Percentiles rank a stretch among this genome's conserved stretches.
phyloP scores from a whole-genome alignment of 2,113 vertebrate genomes.

The Corvus cornix region DNA sequence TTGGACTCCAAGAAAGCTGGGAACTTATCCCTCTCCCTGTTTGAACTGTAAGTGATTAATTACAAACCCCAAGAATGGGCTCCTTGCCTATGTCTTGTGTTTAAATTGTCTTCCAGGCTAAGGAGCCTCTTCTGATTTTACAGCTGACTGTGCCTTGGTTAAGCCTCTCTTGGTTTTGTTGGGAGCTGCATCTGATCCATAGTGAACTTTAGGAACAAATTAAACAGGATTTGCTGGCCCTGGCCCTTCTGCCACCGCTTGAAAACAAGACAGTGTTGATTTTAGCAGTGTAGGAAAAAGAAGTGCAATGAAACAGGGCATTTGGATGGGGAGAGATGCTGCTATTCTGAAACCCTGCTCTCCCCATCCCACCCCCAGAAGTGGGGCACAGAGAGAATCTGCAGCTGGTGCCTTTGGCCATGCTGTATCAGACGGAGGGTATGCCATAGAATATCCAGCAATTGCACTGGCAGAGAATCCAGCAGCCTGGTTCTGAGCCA shows the following conservation, averaged over 20 bases:
- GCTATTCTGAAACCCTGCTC: background rate
- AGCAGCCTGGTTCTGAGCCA: background rate
- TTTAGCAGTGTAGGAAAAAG: background rate
- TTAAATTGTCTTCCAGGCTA: slow-evolving; percentile 49
- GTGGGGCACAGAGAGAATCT: background rate
- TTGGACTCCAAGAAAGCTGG: background rate
- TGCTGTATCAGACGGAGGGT: background rate
- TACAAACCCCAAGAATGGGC: background rate
- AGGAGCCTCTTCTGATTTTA: slow-evolving; percentile 26
- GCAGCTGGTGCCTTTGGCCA: slow-evolving; percentile 4
- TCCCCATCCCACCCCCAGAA: background rate
- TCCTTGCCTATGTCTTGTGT: slow-evolving; percentile 29
- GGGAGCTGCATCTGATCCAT: background rate
- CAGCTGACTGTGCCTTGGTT: background rate
- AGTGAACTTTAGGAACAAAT: slow-evolving; percentile 26
- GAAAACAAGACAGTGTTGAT: background rate
- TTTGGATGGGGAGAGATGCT: background rate
- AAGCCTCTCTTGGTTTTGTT: slow-evolving; percentile 19
- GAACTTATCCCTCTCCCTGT: background rate
- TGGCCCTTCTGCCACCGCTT: background rate
- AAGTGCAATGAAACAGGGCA: background rate
- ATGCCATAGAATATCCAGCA: background rate
- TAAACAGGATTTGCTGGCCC: slow-evolving; percentile 2
- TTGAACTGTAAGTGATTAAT: slow-evolving; percentile 49
- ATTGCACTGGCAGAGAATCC: background rate